These are phyloP conservation scores for Heteromormyrus szaboi DNA, from an alignment of 2,797 vertebrate species.

Conservation along the genomic window DNA sequence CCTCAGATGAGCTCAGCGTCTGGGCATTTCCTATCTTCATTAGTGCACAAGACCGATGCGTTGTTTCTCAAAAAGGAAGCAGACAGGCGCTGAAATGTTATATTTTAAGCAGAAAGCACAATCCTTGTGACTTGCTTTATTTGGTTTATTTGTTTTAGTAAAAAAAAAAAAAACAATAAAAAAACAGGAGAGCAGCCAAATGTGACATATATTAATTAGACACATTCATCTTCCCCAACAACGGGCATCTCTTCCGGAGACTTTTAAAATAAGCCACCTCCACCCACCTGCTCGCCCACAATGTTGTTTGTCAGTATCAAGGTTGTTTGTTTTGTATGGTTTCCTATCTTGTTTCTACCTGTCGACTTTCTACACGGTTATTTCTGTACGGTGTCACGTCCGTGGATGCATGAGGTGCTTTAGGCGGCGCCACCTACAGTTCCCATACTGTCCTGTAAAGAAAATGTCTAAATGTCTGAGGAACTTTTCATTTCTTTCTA, in stretches of 20 bases:
- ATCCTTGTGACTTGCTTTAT: constrained; percentile 4
- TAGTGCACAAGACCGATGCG: background rate
- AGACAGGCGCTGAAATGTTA: background rate
- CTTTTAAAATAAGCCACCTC: background rate
- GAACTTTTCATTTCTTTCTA: constrained; percentile 36
- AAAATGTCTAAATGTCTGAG: constrained; percentile 37
- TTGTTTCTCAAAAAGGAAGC: background rate
- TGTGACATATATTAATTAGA: background rate
- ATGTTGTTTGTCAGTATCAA: constrained; percentile 32
- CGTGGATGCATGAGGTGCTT: constrained; percentile 52
- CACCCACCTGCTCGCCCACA: constrained; percentile 26
- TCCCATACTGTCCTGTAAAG: constrained; percentile 47
- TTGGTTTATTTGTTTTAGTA: constrained; percentile 20
- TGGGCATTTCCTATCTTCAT: background rate
- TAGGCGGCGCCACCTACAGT: constrained; percentile 39
- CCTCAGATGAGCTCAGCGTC: background rate
- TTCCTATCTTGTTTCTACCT: constrained; percentile 47
- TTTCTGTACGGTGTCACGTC: constrained; percentile 43
- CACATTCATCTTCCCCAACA: background rate
- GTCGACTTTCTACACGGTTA: constrained; percentile 47
- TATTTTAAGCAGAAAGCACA: constrained; percentile 38
- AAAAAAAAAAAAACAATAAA: constrained; percentile 19
- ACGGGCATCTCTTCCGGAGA: constrained; percentile 34
- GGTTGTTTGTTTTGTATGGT: constrained; percentile 49
- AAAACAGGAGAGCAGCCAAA: constrained; percentile 38